phyloP scores from a whole-genome alignment of 2,113 vertebrate species.

The Oncorhynchus masou region DNA sequence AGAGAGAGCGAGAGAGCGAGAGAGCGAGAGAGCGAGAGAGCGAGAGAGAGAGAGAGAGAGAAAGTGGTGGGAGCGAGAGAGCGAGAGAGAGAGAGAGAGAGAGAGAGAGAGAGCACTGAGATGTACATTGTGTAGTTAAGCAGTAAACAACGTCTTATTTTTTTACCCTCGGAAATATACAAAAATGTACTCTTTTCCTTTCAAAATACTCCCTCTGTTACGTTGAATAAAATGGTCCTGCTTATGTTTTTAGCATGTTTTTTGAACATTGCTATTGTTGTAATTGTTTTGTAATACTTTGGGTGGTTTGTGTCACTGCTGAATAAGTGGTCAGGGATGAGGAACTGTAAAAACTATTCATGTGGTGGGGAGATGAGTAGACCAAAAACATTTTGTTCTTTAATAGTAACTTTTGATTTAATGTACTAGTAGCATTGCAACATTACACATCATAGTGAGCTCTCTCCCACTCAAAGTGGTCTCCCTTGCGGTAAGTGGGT shows the following conservation, averaged over 20 bases:
- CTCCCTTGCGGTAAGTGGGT: conserved; percentile 36
- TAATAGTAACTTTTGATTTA: conserved; percentile 32
- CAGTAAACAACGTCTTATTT: conserved; percentile 1
- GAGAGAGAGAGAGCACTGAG: not conserved
- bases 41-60: conserved; percentile 2
- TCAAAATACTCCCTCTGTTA: not conserved
- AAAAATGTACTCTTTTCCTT: not conserved
- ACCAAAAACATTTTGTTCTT: conserved; percentile 16
- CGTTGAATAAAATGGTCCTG: not conserved
- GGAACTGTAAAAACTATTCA: not conserved
- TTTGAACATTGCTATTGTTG: no score
- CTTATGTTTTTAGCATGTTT: no score
- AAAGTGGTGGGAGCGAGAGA: conserved; percentile 1
- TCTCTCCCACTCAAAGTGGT: not conserved
- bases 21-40: no score
- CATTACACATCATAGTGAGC: conserved; percentile 40
- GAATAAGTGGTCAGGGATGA: not conserved
- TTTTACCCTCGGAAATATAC: not conserved
- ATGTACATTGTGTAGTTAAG: conserved; percentile 18
- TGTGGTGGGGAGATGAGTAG: no score
- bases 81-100: not conserved
- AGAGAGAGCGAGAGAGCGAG: no score
- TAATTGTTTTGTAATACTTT: no score
- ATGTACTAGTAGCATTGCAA: conserved; percentile 16
- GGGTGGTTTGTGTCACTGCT: no score